These are phyloP conservation scores for Pristionchus japonicus DNA, from an alignment of 2,888 invertebrate genomes.

Conservation along the genomic window DNA sequence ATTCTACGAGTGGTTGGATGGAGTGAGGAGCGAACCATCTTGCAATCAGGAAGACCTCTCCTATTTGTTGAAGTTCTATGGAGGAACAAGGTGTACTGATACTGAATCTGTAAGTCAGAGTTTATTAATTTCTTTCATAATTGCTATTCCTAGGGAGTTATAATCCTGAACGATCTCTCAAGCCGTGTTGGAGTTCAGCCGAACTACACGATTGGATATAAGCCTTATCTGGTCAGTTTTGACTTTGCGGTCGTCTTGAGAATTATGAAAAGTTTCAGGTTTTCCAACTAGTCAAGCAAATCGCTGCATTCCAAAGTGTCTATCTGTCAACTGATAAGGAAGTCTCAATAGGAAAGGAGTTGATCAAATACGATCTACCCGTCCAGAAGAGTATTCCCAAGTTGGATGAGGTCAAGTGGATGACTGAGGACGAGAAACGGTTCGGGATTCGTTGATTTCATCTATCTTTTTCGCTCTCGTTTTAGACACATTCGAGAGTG, in stretches of 20 bases:
- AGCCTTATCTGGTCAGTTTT: background rate
- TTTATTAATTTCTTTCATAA: background rate
- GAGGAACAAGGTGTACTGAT: background rate
- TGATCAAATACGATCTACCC: background rate
- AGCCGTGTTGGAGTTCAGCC: background rate
- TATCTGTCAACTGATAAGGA: conserved; percentile 17
- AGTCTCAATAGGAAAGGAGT: background rate
- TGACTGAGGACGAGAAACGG: conserved; percentile 15
- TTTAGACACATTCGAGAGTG: background rate
- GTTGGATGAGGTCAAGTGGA: background rate
- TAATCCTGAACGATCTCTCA: background rate
- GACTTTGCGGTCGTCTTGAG: background rate
- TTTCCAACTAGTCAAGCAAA: conserved; percentile 14
- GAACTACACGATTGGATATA: background rate
- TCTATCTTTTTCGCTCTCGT: no score
- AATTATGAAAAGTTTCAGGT: background rate
- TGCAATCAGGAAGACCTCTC: background rate
- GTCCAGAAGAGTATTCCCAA: background rate
- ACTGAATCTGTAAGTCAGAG: background rate
- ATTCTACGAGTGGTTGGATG: background rate
- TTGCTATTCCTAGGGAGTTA: background rate
- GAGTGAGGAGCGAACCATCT: background rate
- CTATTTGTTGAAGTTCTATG: background rate
- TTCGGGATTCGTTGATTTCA: background rate
- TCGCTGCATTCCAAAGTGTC: background rate